Evolutionary conservation across 2,113 vertebrate genomes (phyloP).

Genomic region (Eudyptes chrysolophus): DNA sequence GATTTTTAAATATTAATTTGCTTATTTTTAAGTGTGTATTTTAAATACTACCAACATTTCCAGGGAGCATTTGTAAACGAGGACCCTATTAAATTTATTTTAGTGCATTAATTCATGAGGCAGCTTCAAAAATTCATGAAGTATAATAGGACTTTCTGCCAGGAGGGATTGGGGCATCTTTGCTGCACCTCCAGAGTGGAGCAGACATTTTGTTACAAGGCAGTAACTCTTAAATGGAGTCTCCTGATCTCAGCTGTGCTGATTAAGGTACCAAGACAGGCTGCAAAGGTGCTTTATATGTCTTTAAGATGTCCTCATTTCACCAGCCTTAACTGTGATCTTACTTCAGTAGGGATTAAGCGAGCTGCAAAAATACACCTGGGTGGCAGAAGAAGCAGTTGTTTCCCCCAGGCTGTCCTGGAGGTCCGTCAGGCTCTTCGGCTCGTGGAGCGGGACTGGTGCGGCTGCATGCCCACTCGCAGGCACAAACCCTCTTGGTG

Average conservation of each 20-base stretch:
- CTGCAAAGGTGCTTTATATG: constrained; percentile 22
- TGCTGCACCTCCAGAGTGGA: constrained; percentile 3
- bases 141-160: constrained; percentile 41
- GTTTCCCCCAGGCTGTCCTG: background rate
- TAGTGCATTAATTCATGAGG: constrained; percentile 68
- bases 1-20: background rate
- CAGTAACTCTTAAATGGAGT: background rate
- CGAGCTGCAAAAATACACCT: background rate
- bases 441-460: rapidly evolving
- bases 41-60: constrained; percentile 24
- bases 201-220: constrained; percentile 11
- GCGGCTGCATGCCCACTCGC: rapidly evolving
- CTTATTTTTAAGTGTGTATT: constrained; percentile 45
- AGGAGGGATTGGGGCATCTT: background rate
- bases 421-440: rapidly evolving
- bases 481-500: background rate
- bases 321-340: constrained; percentile 48
- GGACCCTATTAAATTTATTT: constrained; percentile 51
- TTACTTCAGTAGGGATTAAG: constrained; percentile 40
- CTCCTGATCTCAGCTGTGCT: background rate
- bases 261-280: constrained; percentile 10
- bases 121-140: constrained; percentile 70
- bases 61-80: constrained; percentile 37
- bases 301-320: constrained; percentile 63
- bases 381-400: background rate